Percentiles rank a stretch among this genome's conserved stretches.
These are phyloP conservation scores for Mactra quadrangularis DNA, from an alignment of 1,140 invertebrate genomes.

Conservation along the genomic window DNA sequence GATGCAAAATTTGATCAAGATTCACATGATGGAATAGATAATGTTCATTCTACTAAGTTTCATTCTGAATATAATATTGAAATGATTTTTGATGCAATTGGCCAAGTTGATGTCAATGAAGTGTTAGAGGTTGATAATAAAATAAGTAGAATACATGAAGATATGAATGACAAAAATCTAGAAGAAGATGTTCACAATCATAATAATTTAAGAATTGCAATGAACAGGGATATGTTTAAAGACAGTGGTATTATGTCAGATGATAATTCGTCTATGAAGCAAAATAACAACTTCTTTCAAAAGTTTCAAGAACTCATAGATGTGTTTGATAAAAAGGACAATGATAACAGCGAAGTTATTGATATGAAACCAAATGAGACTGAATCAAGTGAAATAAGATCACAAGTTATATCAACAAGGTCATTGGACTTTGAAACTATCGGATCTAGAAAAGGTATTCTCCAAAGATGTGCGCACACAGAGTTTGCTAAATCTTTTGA, in stretches of 20 bases:
- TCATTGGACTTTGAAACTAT: slow-evolving; percentile 53
- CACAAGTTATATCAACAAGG: slow-evolving; percentile 30
- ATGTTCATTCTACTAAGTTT: too few species aligned
- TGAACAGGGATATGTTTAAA: too few species aligned
- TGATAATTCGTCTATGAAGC: too few species aligned
- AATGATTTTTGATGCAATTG: neutral
- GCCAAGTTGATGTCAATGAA: neutral
- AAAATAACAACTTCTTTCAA: too few species aligned
- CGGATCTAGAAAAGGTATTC: slow-evolving; percentile 36
- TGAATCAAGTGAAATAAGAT: slow-evolving; percentile 5
- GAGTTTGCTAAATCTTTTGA: slow-evolving; percentile 51
- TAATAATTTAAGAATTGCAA: too few species aligned
- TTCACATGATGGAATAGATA: too few species aligned
- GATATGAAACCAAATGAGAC: neutral
- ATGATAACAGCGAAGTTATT: neutral
- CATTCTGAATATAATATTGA: too few species aligned
- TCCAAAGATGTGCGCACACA: slow-evolving; percentile 46
- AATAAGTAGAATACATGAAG: neutral
- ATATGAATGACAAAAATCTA: neutral
- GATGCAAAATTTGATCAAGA: too few species aligned
- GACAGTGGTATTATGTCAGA: too few species aligned
- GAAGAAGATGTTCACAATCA: too few species aligned
- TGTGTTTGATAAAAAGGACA: too few species aligned
- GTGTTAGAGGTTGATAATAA: neutral
- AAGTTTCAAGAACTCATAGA: too few species aligned